phyloP scores from a whole-genome alignment of 1,140 invertebrate species.

The Stegodyphus dumicola region DNA sequence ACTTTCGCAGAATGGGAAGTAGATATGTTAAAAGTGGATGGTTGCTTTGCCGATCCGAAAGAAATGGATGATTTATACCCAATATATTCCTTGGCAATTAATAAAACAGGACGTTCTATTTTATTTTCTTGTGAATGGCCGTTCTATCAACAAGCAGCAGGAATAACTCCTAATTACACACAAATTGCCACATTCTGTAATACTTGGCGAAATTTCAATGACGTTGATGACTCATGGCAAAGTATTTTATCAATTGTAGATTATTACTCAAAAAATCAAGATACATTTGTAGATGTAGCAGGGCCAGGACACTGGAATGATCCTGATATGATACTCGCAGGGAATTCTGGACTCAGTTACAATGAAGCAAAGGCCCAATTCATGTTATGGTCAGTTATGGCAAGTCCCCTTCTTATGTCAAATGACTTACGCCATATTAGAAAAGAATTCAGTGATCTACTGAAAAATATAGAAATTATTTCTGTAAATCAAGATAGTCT shows the following conservation, averaged over 20 bases:
- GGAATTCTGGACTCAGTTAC: constrained; percentile 58
- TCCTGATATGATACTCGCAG: constrained; percentile 87
- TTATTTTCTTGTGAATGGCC: constrained; percentile 71
- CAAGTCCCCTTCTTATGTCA: constrained; percentile 65
- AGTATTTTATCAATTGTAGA: constrained; percentile 72
- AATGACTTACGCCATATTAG: constrained; percentile 63
- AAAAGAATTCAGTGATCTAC: constrained; percentile 40
- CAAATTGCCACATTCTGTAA: constrained; percentile 73
- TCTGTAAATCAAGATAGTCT: constrained; percentile 61
- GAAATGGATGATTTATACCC: constrained; percentile 65
- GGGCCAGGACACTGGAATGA: constrained; percentile 98
- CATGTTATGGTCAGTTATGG: constrained; percentile 64
- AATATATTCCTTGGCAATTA: constrained; percentile 67
- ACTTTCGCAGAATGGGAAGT: constrained; percentile 75
- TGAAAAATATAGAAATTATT: constrained; percentile 60
- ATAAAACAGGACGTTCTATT: constrained; percentile 68
- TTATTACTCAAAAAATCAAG: constrained; percentile 71
- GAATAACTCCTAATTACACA: constrained; percentile 70
- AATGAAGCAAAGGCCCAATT: constrained; percentile 64
- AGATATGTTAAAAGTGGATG: constrained; percentile 75
- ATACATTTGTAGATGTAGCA: constrained; percentile 77
- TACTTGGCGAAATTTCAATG: constrained; percentile 75
- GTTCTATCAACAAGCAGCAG: constrained; percentile 64
- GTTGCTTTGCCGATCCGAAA: constrained; percentile 67
- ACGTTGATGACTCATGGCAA: constrained; percentile 73